Base-by-base conservation (phyloP, 2,888 invertebrate species). In the Nomada fabriciana region DNA sequence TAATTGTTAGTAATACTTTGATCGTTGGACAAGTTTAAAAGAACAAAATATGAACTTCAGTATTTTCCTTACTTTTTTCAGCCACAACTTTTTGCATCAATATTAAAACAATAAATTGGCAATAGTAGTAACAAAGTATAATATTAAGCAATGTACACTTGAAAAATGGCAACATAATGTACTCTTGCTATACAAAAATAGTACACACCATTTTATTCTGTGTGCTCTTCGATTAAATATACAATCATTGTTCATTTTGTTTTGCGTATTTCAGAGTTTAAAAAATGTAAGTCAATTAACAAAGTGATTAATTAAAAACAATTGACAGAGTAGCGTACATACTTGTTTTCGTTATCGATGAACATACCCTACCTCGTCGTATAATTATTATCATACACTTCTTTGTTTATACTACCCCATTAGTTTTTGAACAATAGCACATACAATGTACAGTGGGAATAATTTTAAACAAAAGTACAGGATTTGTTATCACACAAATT, bases 181-280 rank as follows among this genome's bases (percentile, higher is more conserved):
- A 55, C 23, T 55, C 59, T 15, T 43, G 52, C 36, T 71, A 76
- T 82, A 69, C 68, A 82, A 76, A 81, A 76, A 76, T 76, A 81
- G 71, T 55, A 50, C 68, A 59, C 64, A 20, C 59, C 64, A 68
- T 71, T 61, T 69, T 80, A 50, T 50, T 59, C n/a, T 81, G 60
- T 69, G 55, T 65, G 52, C 60, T n/a, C 11, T 47, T 50, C 9
- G 50, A 29, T 67, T 42, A 71, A 47, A 65, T 64, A 15, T 65
- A 13, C 18, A 57, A 71, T 43, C 42, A 25, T 69, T 25, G 15
- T 67, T 52, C 47, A 67, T 64, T 69, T 50, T 73, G 65, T 67
- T 23, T 53, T 71, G 57, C 29, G 67, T 60, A 42, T 55, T 47
- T 74, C 29, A 43, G 80, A 61, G n/a, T 67, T 73, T 25, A 50